Evolutionary conservation across 1,140 invertebrate species (phyloP), one percentile per base, ranked within the genome.

Genomic region (Phenacoccus solenopsis): DNA sequence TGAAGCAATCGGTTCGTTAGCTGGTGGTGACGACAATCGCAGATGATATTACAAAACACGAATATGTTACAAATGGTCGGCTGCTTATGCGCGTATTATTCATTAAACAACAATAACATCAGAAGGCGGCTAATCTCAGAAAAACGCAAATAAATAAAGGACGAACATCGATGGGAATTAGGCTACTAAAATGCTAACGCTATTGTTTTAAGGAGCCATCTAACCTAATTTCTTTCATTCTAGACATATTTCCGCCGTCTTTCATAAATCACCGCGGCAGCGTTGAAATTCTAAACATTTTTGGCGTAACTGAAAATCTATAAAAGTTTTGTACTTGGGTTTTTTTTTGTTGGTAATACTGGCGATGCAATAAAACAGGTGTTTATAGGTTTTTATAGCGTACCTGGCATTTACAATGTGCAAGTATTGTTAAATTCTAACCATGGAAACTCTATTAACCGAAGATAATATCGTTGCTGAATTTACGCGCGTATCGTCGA

Each of bases 1-100:
- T 64, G 59, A 64, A 64, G 59, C 25, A 64, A 64, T 64, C 59
- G 22, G 59, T 64, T 64, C 59, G 59, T 27, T 64, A 64, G 59
- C 12, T 25, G 9, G 25, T 64, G 4, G 59, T 27, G 59, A 64
- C 59, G 59, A 64, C 59, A 64, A 64, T 64, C 25, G 59, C 25
- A 64, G 59, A 64, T 64, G 25, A 10, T 64, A 27, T 64, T 64
- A 64, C 59, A 64, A 64, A 64, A 64, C 59, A 24, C 59, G 21
- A 64, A 25, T 64, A 24, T 64, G 59, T 64, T 64, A 64, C 59
- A 64, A 64, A 25, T 64, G 59, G 25, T 27, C 59, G 25, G n/a
- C 59, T 64, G 2, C 25, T 25, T 64, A 64, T 24, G 59, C 59
- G 59, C 13, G 12, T 49, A 64, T 25, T 64, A 22, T 24, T 64